phyloP scores from a whole-genome alignment of 2,888 invertebrate species.

The Reticulitermes lucifugus region DNA sequence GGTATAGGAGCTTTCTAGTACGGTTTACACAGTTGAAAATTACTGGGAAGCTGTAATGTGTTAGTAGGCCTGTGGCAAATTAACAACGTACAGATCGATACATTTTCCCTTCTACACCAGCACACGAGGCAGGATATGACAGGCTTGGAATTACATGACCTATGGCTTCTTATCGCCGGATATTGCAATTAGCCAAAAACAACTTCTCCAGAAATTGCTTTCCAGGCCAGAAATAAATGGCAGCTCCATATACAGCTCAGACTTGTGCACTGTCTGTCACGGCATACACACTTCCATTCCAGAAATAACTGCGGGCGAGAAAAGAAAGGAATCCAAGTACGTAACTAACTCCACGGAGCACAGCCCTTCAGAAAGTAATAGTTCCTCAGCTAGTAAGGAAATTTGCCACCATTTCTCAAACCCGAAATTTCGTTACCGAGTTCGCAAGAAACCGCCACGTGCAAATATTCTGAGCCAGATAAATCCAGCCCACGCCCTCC shows the following conservation, averaged over 20 bases:
- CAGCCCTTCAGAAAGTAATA: too few species aligned
- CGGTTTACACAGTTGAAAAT: background rate
- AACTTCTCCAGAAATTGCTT: slow-evolving; percentile 1
- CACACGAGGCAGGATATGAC: background rate
- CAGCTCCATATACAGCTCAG: background rate
- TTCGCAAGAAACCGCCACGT: too few species aligned
- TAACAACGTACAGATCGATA: background rate
- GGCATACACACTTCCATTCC: background rate
- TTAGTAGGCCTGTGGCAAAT: background rate
- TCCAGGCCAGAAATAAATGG: slow-evolving; percentile 21
- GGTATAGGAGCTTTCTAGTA: background rate
- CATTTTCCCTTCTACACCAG: background rate
- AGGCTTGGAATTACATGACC: slow-evolving; percentile 3
- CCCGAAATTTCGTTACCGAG: too few species aligned
- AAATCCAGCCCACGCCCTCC: too few species aligned
- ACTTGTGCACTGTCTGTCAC: background rate
- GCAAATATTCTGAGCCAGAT: too few species aligned
- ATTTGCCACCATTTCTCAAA: too few species aligned
- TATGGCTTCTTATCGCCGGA: slow-evolving; percentile 1
- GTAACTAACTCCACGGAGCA: too few species aligned
- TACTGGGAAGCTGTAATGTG: background rate
- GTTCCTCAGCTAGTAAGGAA: too few species aligned
- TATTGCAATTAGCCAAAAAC: slow-evolving; percentile 20
- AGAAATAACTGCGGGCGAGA: background rate
- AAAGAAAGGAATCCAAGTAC: too few species aligned